These are phyloP conservation scores for Lasioglossum villosulum DNA, from an alignment of 2,888 invertebrate genomes.

Conservation along the genomic window DNA sequence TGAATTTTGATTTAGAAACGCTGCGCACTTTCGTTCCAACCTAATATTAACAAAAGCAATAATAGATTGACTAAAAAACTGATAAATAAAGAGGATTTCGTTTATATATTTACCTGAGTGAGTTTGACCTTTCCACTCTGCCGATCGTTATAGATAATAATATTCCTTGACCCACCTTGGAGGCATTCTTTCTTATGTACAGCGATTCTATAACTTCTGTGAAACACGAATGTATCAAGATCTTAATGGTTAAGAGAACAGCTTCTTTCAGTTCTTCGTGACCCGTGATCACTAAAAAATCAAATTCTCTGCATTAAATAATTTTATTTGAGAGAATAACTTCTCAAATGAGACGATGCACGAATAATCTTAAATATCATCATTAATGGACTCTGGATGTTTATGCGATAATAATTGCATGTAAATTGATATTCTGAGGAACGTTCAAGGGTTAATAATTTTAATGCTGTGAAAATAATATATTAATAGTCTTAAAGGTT, in stretches of 20 bases:
- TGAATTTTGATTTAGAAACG: no score
- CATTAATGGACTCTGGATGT: no score
- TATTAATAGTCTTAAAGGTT: no score
- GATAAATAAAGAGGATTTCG: not conserved
- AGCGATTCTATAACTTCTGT: slow-evolving; percentile 86
- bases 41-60: not conserved
- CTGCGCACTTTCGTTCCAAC: no score
- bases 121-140: slow-evolving; percentile 87
- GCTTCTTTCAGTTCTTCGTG: slow-evolving; percentile 88
- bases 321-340: not conserved
- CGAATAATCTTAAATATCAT: not conserved
- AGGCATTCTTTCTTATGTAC: slow-evolving; percentile 86
- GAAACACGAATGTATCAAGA: slow-evolving; percentile 85
- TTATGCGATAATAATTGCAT: no score
- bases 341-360: slow-evolving; percentile 6
- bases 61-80: slow-evolving; percentile 4
- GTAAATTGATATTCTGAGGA: no score
- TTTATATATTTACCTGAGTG: slow-evolving; percentile 86
- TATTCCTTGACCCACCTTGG: slow-evolving; percentile 88
- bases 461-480: no score
- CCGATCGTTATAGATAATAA: slow-evolving; percentile 88
- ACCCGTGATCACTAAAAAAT: slow-evolving; percentile 86
- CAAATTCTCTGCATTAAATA: slow-evolving; percentile 4
- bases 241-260: slow-evolving; percentile 86
- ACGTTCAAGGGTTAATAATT: no score